Evolutionary conservation across 2,113 vertebrate species (phyloP), one percentile per base, ranked within the genome.

Genomic region (Cavia porcellus): DNA sequence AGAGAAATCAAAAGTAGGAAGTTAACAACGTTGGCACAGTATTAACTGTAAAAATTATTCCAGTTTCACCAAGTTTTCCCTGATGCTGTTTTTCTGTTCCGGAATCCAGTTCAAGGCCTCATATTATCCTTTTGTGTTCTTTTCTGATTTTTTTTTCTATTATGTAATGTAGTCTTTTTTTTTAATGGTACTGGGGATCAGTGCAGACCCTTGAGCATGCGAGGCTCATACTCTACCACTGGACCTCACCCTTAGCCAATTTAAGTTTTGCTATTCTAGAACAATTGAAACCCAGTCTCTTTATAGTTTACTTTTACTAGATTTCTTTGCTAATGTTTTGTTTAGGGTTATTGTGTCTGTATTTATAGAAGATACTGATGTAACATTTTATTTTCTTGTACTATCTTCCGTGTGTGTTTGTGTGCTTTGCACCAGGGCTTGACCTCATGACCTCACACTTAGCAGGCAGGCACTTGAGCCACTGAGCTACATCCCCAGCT

Each of bases 81-180:
- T 75, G 72, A 72, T 72, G 68, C 15, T 75, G 24, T 45, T 25
- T 75, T 75, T 47, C 74, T 77, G 25, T 77, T 77, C 42, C 42
- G 28, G 74, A 75, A 75, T 75, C 74, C 25, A 77, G 8, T 75
- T 13, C 70, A 75, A 30, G 42, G 74, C 13, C 25, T 25, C 74
- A 47, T 77, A 14, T 77, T 75, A 77, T 28, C 24, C 42, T 75
- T 24, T 75, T 75, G 42, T 45, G 42, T 75, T n/a, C 68, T 72
- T 72, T 72, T 45, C 1, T 89, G 42, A 59, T 28, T 96, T 94
- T 28, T 96, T 94, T 82, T 90, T 75, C 62, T 84, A 50, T 47
- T 72, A 64, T 25, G 15, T 85, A 42, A 24, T 59, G 22, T 83
- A 59, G 38, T 19, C 17, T 79, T 61, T 83, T 83, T 42, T 79